Base-by-base conservation (phyloP, 2,888 invertebrate species). In the Agrochola macilenta region DNA sequence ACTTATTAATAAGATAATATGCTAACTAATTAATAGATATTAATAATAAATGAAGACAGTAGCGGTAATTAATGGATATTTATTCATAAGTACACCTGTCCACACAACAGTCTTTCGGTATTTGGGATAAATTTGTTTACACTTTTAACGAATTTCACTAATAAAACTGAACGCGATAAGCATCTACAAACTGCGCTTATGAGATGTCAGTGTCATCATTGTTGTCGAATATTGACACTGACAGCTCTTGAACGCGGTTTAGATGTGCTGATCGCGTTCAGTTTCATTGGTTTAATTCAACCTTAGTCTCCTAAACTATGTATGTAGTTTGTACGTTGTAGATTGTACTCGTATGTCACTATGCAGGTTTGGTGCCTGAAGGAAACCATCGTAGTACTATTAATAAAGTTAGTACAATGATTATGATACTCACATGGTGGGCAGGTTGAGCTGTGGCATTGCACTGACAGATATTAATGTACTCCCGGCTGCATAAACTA, bases 401-500 rank as follows among this genome's bases (percentile, higher is more conserved):
- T 65, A 26, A 46, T 66, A 66, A 46, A 7, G 12, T 5, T 30
- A 23, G 12, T 23, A 30, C 7, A 52, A 61, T 35, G 20, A 20
- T 23, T 23, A 30, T 17, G 17, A 57, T 30, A 72, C 95, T 95
- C 89, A 97, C 97, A 95, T 88, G 76, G 95, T 92, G 0, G 98
- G 98, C 76, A 98, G 92, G n/a, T 95, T 91, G 7, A 98, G 88
- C 0, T 97, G 95, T 1, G 97, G 97, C 85, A 98, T 97, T 0
- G 98, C 97, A 1, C 98, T 97, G 5, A 98, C 83, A 0, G 99
- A 97, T 86, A 99, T 97, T 12, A 99, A 93, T 17, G 98, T 93
- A 89, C 98, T 98, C n/a, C 99, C 99, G 9, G 97, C 74, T 0
- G 98, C 98, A 92, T 99, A 99, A 35, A 99, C 97, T 61, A 99